Evolutionary conservation across 2,888 invertebrate genomes (phyloP), one percentile per base, ranked within the genome.

Genomic region (Nomada ferruginata): DNA sequence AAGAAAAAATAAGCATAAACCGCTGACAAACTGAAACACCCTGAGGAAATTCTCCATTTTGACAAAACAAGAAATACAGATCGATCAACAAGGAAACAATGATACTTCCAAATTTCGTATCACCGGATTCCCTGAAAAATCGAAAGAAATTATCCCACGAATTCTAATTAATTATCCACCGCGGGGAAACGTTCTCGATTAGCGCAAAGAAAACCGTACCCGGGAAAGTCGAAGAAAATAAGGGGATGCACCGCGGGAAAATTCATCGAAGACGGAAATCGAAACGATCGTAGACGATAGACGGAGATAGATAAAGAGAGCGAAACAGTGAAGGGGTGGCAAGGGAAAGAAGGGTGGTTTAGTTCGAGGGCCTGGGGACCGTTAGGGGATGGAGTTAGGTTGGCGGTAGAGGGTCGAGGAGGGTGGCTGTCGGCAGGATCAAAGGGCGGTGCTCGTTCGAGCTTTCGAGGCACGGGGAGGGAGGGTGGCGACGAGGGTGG

Each of bases 351-450:
- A 79, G 82, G 84, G 72, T 76, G 79, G 75, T 83, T 85, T 75
- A 74, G 85, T 85, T 78, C 57, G 85, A 81, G 77, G 78, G 81
- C 69, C 75, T 74, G 76, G 80, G 79, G 84, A 82, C 78, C 64
- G 73, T 77, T 47, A 15, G 63, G 84, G 85, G 86, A 85, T 85
- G 86, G 86, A 88, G 90, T 88, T 85, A 80, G 86, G 87, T 83
- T 79, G 87, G 79, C 71, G 80, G 80, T 71, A 83, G 82, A 87
- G 84, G 85, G 86, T 87, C 84, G 89, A 88, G 87, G 90, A 90
- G 92, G 92, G 92, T 92, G 90, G 90, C 88, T 91, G 93, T 91
- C 92, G 92, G 92, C 90, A 93, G 92, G 93, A 94, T 93, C 93
- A 93, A 93, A 93, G 93, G 93, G 90, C 92, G 91, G 89, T 89